A percentile compares a stretch with the other conserved stretches of the same genome.
Conservation (phyloP, 23 tunicate species). For the Ascidia mentula region DNA sequence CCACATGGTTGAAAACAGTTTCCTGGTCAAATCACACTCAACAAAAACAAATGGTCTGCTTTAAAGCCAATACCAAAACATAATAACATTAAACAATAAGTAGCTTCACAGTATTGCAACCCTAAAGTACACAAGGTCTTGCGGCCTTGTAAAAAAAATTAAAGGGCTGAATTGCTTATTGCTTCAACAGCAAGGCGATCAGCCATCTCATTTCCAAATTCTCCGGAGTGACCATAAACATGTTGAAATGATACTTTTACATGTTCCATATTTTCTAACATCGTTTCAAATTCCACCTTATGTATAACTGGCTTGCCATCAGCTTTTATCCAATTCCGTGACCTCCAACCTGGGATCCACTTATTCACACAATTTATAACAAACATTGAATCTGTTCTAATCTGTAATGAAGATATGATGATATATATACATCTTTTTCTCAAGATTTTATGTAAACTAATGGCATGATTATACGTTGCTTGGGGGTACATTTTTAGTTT, state of each 20-base stretch:
- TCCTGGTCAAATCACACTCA: no score
- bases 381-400: conserved; percentile 84
- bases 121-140: no score
- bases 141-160: no score
- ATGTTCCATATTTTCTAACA: conserved; percentile 57
- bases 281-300: conserved; percentile 51
- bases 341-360: conserved; percentile 71
- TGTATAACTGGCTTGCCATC: conserved; percentile 89
- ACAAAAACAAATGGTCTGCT: no score
- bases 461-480: no score
- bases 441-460: no score
- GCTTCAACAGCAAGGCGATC: conserved; percentile 87
- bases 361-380: conserved; percentile 73
- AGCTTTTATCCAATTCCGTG: conserved; percentile 59
- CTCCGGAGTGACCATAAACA: conserved; percentile 70
- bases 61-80: no score
- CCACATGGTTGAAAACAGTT: no score
- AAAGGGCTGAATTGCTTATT: neutral
- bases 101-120: no score
- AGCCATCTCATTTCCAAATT: conserved; percentile 89
- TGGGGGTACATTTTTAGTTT: no score
- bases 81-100: no score
- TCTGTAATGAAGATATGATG: neutral
- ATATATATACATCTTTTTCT: neutral
- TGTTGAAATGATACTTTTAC: conserved; percentile 79